Base-by-base conservation (phyloP, 2,797 vertebrate species). In the Xerus rutilus region DNA sequence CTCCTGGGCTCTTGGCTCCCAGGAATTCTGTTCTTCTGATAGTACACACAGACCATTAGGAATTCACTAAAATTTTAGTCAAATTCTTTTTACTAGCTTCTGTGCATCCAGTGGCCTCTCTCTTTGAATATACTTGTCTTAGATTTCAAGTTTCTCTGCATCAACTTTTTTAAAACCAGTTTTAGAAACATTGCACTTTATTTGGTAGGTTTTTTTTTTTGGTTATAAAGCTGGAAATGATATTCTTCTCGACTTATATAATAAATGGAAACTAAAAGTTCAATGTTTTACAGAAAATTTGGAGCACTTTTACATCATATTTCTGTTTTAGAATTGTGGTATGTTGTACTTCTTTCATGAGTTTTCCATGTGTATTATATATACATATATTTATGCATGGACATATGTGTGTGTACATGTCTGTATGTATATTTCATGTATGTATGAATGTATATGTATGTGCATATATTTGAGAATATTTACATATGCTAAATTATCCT, bases 31-130 rank as follows among this genome's bases (percentile, higher is more conserved):
- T 69, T 54, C 1, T 74, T 7, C 54, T 59, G 30, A 39, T 78
- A 43, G 14, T 28, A 9, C 20, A 35, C 8, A 94, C 9, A 28
- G 59, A 17, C 23, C 7, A 43, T 59, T 79, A 59, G 52, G 30
- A 93, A 79, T 14, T 95, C 45, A 30, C 74, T 92, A 86, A 72
- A 73, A 1, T 59, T 82, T 88, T 78, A 95, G 52, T 23, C 17
- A 62, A 73, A 86, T 72, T 89, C 35, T 73, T 85, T 18, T 65
- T 59, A 65, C 18, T 77, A n/a, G 39, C 30, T 86, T 88, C n/a
- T 28, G 0, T 35, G 5, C 18, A 83, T 49, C 30, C 25, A 35
- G 35, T 67, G 64, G 1, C n/a, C 69, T 84, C 43, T 91, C 14
- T 82, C 64, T 59, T 86, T 69, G 57, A 15, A 52, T 59, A 8